Conservation (phyloP, 2,797 vertebrate species). For the Hippopotamyrus pictus region DNA sequence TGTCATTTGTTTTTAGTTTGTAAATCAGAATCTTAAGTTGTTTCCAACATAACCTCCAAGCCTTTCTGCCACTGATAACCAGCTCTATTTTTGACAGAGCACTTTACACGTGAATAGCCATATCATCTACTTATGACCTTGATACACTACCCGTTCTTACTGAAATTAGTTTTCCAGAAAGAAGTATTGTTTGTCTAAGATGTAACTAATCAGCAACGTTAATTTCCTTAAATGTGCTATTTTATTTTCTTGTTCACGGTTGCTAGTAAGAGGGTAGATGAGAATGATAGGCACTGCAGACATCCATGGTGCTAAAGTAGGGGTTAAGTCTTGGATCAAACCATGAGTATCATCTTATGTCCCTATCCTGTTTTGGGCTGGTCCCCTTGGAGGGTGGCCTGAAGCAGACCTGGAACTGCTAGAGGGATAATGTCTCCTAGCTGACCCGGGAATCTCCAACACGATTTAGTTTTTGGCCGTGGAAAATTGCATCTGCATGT, state of each 20-base stretch:
- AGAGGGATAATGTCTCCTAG: background rate
- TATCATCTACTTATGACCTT: background rate
- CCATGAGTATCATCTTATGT: background rate
- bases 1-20: background rate
- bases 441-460: background rate
- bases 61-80: background rate
- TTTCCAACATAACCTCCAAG: background rate
- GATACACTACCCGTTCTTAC: background rate
- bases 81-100: background rate
- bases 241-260: background rate
- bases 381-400: background rate
- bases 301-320: background rate
- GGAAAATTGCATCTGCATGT: background rate
- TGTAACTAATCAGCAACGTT: background rate
- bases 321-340: background rate
- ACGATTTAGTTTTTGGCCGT: background rate
- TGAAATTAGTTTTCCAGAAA: background rate
- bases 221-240: background rate
- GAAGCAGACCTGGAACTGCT: background rate
- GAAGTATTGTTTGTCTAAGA: background rate
- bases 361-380: background rate
- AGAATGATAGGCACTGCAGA: background rate
- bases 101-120: background rate
- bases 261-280: background rate
- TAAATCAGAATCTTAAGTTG: background rate